phyloP scores from a whole-genome alignment of 1,140 invertebrate genomes.

The Calycopis cecrops region DNA sequence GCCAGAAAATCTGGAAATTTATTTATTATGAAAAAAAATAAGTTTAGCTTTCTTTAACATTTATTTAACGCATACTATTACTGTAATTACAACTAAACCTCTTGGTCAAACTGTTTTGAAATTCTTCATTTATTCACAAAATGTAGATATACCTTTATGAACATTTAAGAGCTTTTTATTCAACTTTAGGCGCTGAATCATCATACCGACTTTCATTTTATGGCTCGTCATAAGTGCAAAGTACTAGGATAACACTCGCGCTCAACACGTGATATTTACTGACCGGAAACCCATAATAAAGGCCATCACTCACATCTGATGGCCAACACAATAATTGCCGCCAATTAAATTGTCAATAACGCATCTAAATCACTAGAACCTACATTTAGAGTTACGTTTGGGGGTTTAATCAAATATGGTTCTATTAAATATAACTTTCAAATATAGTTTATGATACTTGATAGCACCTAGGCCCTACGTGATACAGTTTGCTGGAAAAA shows the following conservation, averaged over 20 bases:
- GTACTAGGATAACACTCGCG: conserved; percentile 4
- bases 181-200: conserved; percentile 20
- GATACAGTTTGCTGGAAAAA: too few relatives aligned
- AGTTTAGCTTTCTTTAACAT: too few relatives aligned
- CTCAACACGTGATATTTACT: conserved; percentile 15
- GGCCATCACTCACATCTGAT: conserved; percentile 20
- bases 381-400: conserved; percentile 5
- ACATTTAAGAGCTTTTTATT: too few relatives aligned
- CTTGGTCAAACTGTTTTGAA: too few relatives aligned
- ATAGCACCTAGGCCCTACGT: too few relatives aligned
- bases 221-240: neutral
- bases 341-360: conserved; percentile 25
- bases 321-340: conserved; percentile 22
- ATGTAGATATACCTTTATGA: too few relatives aligned
- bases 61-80: too few relatives aligned
- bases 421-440: neutral
- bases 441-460: neutral
- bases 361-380: conserved; percentile 12
- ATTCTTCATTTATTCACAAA: too few relatives aligned
- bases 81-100: too few relatives aligned
- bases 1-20: too few relatives aligned
- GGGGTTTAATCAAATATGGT: conserved; percentile 12
- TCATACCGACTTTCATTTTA: conserved; percentile 57
- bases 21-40: too few relatives aligned
- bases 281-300: conserved; percentile 6